Evolutionary conservation across 2,113 vertebrate species (phyloP).

Genomic region (Hippotragus niger): DNA sequence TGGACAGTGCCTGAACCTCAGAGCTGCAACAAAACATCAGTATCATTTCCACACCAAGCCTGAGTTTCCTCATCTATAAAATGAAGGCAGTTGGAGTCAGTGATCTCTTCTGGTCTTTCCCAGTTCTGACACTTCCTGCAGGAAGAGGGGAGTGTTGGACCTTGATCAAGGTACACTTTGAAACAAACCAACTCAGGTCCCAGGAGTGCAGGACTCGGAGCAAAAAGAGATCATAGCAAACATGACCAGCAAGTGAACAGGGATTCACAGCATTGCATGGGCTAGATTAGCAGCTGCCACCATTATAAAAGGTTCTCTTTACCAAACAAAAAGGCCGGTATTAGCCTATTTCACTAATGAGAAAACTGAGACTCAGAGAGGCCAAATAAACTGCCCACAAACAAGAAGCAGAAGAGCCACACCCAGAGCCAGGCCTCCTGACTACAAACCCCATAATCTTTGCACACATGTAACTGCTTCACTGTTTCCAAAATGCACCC

Average conservation of each 20-base stretch:
- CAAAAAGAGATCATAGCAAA: background rate
- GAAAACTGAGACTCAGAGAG: background rate
- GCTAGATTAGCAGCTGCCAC: background rate
- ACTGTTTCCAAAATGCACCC: background rate
- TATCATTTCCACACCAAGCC: background rate
- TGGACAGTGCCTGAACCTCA: too few species aligned
- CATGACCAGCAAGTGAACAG: background rate
- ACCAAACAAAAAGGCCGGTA: background rate
- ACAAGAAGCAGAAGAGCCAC: background rate
- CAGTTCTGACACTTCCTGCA: background rate
- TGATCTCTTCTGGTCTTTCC: background rate
- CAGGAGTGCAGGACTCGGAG: background rate
- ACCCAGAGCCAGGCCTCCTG: background rate
- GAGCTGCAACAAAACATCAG: background rate
- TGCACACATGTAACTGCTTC: background rate
- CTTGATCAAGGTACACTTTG: background rate
- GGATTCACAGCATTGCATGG: background rate
- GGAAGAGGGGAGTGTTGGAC: background rate
- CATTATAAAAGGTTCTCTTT: background rate
- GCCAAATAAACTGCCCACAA: background rate
- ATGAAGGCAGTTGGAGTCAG: background rate
- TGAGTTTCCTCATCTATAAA: background rate
- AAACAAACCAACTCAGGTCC: background rate
- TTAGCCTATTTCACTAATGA: background rate
- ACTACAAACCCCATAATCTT: background rate